Conservation (phyloP, 1,140 invertebrate species). For the Brachionus paranguensis region DNA sequence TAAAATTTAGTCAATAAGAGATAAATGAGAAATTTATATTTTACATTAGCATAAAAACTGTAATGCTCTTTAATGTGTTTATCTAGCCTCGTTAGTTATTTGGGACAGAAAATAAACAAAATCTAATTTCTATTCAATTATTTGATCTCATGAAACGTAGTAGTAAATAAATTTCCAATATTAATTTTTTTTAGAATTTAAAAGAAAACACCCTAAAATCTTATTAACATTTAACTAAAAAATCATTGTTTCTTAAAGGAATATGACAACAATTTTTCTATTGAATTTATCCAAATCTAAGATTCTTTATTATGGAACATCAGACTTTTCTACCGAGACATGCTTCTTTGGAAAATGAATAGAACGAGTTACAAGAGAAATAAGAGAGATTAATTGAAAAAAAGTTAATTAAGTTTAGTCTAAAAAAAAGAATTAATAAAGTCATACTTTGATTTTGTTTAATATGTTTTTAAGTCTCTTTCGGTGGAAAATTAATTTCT, state of each 20-base stretch:
- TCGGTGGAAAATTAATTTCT: too few relatives aligned
- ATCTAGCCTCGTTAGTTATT: not conserved
- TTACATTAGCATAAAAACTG: not conserved
- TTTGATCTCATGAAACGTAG: too few relatives aligned
- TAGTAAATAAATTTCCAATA: too few relatives aligned
- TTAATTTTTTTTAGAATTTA: too few relatives aligned
- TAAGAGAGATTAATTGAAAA: not conserved
- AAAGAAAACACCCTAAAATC: too few relatives aligned
- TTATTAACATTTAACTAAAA: too few relatives aligned
- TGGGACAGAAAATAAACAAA: not conserved
- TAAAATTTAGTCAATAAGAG: not conserved
- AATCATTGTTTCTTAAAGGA: too few relatives aligned
- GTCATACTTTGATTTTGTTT: too few relatives aligned
- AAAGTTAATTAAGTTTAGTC: not conserved
- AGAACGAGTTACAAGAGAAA: not conserved
- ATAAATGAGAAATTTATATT: not conserved
- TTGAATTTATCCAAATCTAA: not conserved
- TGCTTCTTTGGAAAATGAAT: not conserved
- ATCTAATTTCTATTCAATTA: too few relatives aligned
- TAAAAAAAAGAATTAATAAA: not conserved
- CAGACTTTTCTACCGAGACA: not conserved
- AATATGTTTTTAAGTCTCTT: too few relatives aligned
- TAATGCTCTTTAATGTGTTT: not conserved
- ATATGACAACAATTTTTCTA: not conserved
- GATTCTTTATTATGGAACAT: not conserved